Conservation (phyloP, 2,113 vertebrate species). For the Rhombomys opimus region DNA sequence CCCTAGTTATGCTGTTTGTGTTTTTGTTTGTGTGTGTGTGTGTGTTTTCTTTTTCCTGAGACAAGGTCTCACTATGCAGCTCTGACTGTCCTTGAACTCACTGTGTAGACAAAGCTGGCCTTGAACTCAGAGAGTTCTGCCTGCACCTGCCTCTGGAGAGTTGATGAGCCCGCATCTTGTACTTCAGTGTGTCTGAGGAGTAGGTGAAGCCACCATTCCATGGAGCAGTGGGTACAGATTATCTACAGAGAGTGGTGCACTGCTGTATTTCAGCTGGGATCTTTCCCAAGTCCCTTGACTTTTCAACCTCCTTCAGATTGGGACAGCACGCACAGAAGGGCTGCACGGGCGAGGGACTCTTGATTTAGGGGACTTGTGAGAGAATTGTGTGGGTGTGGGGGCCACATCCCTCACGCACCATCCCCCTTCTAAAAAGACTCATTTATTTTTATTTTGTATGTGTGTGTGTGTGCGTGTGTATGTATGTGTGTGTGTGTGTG, state of each 20-base stretch:
- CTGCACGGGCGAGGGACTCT: not conserved
- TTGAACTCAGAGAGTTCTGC: not conserved
- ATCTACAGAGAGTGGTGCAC: too few relatives aligned
- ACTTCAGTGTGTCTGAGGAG: not conserved
- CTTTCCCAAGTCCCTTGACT: not conserved
- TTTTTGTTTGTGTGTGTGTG: too few relatives aligned
- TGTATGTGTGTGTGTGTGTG: not conserved
- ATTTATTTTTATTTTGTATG: not conserved
- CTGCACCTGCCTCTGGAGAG: not conserved
- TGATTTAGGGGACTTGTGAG: not conserved
- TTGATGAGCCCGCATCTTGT: accelerated
- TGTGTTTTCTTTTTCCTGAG: not conserved
- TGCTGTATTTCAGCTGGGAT: not conserved
- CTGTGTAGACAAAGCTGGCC: not conserved
- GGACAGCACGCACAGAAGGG: not conserved
- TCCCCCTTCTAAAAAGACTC: not conserved
- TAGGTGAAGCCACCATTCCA: not conserved
- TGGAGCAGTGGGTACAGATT: too few relatives aligned
- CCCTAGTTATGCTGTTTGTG: too few relatives aligned
- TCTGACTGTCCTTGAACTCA: not conserved
- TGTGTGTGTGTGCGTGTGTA: not conserved
- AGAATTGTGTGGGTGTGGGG: not conserved
- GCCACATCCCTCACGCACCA: not conserved
- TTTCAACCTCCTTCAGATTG: not conserved
- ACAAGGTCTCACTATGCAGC: not conserved